Conservation (phyloP, 1,140 invertebrate species). For the Vanessa atalanta region DNA sequence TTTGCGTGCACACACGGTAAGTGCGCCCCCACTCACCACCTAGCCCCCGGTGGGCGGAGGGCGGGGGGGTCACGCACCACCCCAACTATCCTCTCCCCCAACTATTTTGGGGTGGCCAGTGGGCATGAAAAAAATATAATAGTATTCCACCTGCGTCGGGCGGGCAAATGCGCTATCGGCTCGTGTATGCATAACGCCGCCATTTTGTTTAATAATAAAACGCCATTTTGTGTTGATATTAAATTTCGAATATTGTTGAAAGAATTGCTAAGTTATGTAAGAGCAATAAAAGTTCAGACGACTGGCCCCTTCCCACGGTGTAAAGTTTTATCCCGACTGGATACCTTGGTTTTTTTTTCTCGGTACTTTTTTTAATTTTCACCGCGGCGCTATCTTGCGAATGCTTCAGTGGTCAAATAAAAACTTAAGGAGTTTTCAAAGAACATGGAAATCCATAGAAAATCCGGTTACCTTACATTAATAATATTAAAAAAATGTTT, state of each 20-base stretch:
- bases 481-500: no score
- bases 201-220: conserved; percentile 62
- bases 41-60: conserved; percentile 34
- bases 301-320: conserved; percentile 30
- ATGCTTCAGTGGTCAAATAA: conserved; percentile 81
- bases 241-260: conserved; percentile 25
- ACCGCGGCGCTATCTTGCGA: conserved; percentile 76
- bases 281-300: conserved; percentile 51
- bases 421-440: conserved; percentile 75
- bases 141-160: conserved; percentile 72
- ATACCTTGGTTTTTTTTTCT: conserved; percentile 55
- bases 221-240: conserved; percentile 32
- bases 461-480: neutral
- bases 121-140: conserved; percentile 72
- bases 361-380: conserved; percentile 74
- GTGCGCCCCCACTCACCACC: conserved; percentile 50
- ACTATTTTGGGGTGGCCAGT: conserved; percentile 71
- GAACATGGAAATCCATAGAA: conserved; percentile 41
- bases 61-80: conserved; percentile 60
- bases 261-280: conserved; percentile 44
- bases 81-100: conserved; percentile 63
- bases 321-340: conserved; percentile 51
- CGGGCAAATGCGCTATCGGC: conserved; percentile 42
- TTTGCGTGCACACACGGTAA: conserved; percentile 73
- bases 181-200: conserved; percentile 44